A percentile compares a stretch with the other conserved stretches of the same genome.
Evolutionary conservation across 2,888 invertebrate genomes (phyloP).

Genomic region (Leptinotarsa haldemani): DNA sequence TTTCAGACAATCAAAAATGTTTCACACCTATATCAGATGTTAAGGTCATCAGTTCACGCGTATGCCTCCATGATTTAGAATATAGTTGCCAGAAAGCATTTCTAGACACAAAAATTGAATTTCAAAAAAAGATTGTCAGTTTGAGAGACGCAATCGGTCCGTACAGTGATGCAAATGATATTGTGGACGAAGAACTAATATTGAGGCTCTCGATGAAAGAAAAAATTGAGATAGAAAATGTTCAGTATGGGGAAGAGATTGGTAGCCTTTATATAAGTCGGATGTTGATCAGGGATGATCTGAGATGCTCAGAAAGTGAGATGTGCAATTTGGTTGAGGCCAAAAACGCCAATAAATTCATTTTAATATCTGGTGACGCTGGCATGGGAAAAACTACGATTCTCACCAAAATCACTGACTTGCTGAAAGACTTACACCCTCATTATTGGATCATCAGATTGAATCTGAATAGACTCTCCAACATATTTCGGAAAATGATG

Average conservation of each 20-base stretch:
- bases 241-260: not conserved
- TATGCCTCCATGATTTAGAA: conserved; percentile 2
- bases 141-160: conserved; percentile 4
- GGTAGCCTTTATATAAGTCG: conserved; percentile 20
- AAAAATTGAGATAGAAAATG: conserved; percentile 9
- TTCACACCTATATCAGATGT: not conserved
- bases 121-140: conserved; percentile 18
- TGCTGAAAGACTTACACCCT: conserved; percentile 5
- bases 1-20: not conserved
- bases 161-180: not conserved
- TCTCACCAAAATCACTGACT: conserved; percentile 16
- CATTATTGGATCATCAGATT: conserved; percentile 16
- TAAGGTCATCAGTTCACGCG: not conserved
- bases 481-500: not conserved
- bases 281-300: not conserved
- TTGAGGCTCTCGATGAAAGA: conserved; percentile 14
- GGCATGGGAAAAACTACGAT: conserved; percentile 29
- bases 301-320: not conserved
- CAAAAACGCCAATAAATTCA: not conserved
- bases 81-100: not conserved
- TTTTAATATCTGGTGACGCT: conserved; percentile 22
- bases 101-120: conserved; percentile 4
- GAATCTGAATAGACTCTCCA: conserved; percentile 6
- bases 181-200: conserved; percentile 9
- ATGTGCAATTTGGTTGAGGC: not conserved